phyloP scores from a whole-genome alignment of 2,113 vertebrate genomes.

The Callopanchax toddi region DNA sequence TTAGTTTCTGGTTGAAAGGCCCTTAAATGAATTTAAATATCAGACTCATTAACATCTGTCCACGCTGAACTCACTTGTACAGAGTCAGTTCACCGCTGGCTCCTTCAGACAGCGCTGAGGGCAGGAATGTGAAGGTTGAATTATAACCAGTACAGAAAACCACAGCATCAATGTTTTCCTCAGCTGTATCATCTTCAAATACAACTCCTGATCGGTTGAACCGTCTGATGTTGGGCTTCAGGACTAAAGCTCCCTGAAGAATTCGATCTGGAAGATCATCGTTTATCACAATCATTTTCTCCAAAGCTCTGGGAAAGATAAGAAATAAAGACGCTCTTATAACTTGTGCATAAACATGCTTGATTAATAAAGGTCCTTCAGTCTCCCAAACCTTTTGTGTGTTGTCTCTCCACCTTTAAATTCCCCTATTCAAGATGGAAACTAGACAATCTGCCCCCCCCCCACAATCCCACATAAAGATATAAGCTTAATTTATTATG shows the following conservation, averaged over 20 bases:
- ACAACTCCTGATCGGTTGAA: constrained; percentile 81
- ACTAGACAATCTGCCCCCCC: too few species aligned
- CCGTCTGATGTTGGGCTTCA: constrained; percentile 83
- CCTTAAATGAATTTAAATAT: not conserved
- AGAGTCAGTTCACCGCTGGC: constrained; percentile 77
- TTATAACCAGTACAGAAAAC: constrained; percentile 91
- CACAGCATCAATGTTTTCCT: constrained; percentile 84
- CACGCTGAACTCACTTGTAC: constrained; percentile 75
- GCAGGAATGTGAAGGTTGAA: constrained; percentile 85
- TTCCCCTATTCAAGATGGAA: too few species aligned
- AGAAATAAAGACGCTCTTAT: too few species aligned
- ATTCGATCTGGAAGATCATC: constrained; percentile 88
- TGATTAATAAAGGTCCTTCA: too few species aligned
- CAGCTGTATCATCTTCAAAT: constrained; percentile 87
- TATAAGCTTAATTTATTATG: too few species aligned
- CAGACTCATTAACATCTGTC: not conserved
- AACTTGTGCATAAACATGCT: too few species aligned
- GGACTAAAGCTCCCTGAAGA: constrained; percentile 80
- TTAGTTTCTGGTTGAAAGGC: too few species aligned
- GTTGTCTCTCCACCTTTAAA: too few species aligned
- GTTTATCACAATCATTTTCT: constrained; percentile 78
- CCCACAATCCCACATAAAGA: too few species aligned
- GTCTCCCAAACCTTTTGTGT: too few species aligned
- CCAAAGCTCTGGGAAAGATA: constrained; percentile 58
- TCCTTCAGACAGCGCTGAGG: constrained; percentile 70